Percentiles rank a stretch among this genome's conserved stretches.
These are phyloP conservation scores for Itoplectis maculator DNA, from an alignment of 2,888 invertebrate genomes.

Conservation along the genomic window DNA sequence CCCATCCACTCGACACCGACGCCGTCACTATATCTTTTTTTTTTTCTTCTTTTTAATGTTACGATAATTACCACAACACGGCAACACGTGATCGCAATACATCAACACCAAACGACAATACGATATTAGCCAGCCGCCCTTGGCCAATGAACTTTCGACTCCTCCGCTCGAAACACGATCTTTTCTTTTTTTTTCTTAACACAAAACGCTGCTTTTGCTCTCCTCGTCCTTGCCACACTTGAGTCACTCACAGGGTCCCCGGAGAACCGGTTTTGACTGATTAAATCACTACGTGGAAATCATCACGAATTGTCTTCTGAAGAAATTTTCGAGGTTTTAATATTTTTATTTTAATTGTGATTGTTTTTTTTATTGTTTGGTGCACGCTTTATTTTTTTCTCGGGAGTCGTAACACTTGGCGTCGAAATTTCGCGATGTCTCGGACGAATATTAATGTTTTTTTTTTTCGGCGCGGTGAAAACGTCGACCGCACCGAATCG, in stretches of 20 bases:
- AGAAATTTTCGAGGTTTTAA: neutral
- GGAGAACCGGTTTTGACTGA: constrained; percentile 48
- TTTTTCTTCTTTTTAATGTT: neutral
- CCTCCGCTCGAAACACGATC: neutral
- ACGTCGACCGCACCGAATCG: constrained; percentile 7
- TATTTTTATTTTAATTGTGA: neutral
- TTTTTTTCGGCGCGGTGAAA: neutral
- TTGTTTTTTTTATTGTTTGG: too few species aligned
- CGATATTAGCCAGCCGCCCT: constrained; percentile 16
- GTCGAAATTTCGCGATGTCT: too few species aligned
- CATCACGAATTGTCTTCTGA: neutral
- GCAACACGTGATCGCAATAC: neutral
- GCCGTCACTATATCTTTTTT: neutral
- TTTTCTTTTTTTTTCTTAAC: constrained; percentile 8
- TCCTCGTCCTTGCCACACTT: constrained; percentile 54
- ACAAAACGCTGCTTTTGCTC: constrained; percentile 1
- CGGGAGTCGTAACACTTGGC: too few species aligned
- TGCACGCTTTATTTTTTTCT: too few species aligned
- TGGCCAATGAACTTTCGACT: constrained; percentile 50
- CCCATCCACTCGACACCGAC: neutral
- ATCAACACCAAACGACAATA: constrained; percentile 4
- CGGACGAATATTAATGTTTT: neutral
- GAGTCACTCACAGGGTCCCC: constrained; percentile 23
- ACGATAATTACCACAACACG: constrained; percentile 24
- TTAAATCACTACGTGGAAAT: neutral